Base-by-base conservation (phyloP, 2,113 vertebrate species). In the Microtus ochrogaster region DNA sequence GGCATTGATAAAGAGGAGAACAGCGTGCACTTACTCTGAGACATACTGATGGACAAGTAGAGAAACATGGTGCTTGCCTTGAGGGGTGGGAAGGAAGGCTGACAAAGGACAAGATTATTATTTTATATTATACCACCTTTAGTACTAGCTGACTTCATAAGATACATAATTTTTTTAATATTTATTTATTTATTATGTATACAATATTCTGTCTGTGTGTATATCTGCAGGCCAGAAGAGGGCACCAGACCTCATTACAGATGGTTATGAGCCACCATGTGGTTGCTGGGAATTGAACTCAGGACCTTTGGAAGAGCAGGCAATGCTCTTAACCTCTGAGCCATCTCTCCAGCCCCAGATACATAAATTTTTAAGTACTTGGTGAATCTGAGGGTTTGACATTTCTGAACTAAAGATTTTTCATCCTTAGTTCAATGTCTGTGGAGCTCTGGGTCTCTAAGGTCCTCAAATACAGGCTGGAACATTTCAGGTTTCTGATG, bases 351-450 rank as follows among this genome's bases (percentile, higher is more conserved):
- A n/a, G n/a, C n/a, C n/a, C n/a, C n/a, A n/a, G 3, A 44, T 68
- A 87, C 47, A 87, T 68, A 52, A 21, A 55, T 11, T 90, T 96
- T 92, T 68, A 90, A 96, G 70, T 47, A 78, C 55, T 90, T 72
- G 44, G 47, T 19, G 66, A 87, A 87, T 61, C 28, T 86, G 77
- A 86, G 36, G 28, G 55, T 74, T 87, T 83, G 74, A 73, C 73
- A 95, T 44, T 86, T 87, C n/a, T 82, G 33, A 94, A 94, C 91
- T 95, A 79, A 93, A 65, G 78, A 21, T 86, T 61, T 72, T 95
- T 94, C 55, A 90, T 39, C 17, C 33, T 86, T 78, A 77, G 52
- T 87, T 92, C 36, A 63, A 33, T 49, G 33, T 81, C 58, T 93
- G 41, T 86, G n/a, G 92, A 87, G 61, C 55, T 33, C 44, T 85